These are phyloP conservation scores for Brachypteracias leptosomus DNA, from an alignment of 2,113 vertebrate species.

Conservation along the genomic window DNA sequence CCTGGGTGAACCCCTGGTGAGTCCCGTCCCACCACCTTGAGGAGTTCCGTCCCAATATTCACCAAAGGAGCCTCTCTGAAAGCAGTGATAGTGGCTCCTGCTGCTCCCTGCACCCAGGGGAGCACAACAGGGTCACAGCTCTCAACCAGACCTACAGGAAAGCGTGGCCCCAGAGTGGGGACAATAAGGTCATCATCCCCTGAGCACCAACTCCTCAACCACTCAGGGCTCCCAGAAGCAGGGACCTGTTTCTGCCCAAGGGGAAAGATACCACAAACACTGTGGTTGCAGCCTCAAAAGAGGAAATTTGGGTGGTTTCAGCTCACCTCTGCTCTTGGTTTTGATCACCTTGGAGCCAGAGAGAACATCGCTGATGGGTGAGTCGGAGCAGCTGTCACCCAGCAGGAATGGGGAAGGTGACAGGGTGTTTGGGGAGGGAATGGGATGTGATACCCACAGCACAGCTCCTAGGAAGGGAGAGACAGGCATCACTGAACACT, in stretches of 20 bases:
- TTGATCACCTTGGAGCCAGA: neutral
- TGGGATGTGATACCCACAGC: neutral
- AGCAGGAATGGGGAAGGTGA: neutral
- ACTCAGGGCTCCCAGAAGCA: neutral
- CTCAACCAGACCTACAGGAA: neutral
- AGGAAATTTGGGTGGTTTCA: neutral
- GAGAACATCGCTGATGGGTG: neutral
- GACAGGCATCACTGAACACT: neutral
- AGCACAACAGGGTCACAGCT: neutral
- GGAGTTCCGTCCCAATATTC: neutral
- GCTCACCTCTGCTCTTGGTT: neutral
- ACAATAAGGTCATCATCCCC: neutral
- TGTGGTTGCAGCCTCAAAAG: neutral
- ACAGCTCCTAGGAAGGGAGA: neutral
- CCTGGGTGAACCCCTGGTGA: neutral
- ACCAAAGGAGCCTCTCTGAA: neutral
- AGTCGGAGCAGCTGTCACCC: neutral
- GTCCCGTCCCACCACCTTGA: neutral
- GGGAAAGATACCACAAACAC: neutral
- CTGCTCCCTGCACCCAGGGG: neutral
- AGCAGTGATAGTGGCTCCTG: fast-evolving
- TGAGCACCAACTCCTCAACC: neutral
- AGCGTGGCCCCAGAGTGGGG: neutral
- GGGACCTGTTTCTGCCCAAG: neutral
- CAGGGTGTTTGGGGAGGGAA: neutral